These are phyloP conservation scores for Cynopterus brachyotis DNA, from an alignment of 2,113 vertebrate genomes.

Conservation along the genomic window DNA sequence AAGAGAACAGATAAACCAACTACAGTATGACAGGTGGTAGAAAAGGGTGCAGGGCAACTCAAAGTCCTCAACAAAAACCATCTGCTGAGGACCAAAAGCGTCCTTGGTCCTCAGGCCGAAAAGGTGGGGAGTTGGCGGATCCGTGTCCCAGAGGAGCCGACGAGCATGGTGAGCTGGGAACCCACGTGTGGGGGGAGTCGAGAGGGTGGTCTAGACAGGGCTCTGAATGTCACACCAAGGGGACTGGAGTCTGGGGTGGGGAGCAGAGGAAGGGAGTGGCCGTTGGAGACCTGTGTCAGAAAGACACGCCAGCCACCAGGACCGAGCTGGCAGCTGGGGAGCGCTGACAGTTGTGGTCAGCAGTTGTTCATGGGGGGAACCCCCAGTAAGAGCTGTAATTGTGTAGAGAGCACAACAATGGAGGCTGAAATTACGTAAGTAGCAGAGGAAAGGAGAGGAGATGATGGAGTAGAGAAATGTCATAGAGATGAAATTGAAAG, in stretches of 20 bases:
- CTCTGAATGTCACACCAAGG: not conserved
- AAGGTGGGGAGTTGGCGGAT: no score
- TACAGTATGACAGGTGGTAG: not conserved
- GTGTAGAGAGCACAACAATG: not conserved
- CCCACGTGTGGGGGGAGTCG: accelerated
- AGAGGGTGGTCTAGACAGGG: not conserved
- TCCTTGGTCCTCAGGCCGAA: not conserved
- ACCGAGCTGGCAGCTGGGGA: not conserved
- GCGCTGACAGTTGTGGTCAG: not conserved
- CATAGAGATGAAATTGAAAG: not conserved
- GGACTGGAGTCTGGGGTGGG: not conserved
- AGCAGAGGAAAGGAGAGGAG: not conserved
- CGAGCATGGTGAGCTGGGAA: not conserved
- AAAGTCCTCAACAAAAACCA: not conserved
- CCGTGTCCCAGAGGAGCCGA: accelerated
- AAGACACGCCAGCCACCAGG: not conserved
- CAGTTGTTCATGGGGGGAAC: not conserved
- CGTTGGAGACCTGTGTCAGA: not conserved
- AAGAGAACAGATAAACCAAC: not conserved
- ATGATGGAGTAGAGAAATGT: not conserved
- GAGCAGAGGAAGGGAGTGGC: not conserved
- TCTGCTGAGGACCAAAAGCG: not conserved
- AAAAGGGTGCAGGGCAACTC: not conserved
- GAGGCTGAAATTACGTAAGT: not conserved
- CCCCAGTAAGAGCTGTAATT: not conserved